Evolutionary conservation across 2,888 invertebrate genomes (phyloP), one percentile per base, ranked within the genome.

Genomic region (Scaptomyza polygonia): DNA sequence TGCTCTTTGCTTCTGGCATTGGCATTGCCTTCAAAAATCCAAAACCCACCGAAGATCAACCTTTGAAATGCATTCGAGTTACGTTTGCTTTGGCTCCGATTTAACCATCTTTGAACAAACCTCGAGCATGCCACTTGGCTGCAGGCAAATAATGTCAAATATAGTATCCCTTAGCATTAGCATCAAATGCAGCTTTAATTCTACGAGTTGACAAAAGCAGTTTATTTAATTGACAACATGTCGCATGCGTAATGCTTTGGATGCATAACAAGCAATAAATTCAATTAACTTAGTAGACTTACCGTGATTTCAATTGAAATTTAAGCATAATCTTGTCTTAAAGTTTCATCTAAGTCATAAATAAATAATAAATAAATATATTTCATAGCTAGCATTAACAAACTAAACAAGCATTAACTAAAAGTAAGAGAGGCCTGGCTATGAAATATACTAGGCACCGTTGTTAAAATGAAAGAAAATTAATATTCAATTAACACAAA

Each of bases 1-100:
- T 75, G 69, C 53, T 43, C 58, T 45, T 47, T 49, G 48, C 66
- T 69, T 54, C 36, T 56, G 56, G 66, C 75, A 43, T 42, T 56
- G 56, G 66, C 75, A 43, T 42, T 58, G 69, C 54, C 62, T 54
- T 40, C 9, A 58, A 64, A 11, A 42, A 39, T 25, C 12, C 14
- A 49, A 49, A 56, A 67, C 58, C 51, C 21, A 45, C 30, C 62
- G 29, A 32, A 47, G 64, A 55, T 66, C 56, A 55, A 53, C 56
- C 59, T 61, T 43, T 39, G 32, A 39, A 43, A 14, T 45, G 44
- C 51, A 32, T 44, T 51, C 36, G 34, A 32, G 39, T 12, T 11
- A 39, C 21, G 27, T 61, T 61, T 56, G 30, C 48, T 48, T 49
- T 34, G 34, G 39, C 25, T 29, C 36, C 27, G 65, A 45, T 54